Evolutionary conservation across 2,888 invertebrate species (phyloP), one percentile per base, ranked within the genome.

Genomic region (Nomada flava): DNA sequence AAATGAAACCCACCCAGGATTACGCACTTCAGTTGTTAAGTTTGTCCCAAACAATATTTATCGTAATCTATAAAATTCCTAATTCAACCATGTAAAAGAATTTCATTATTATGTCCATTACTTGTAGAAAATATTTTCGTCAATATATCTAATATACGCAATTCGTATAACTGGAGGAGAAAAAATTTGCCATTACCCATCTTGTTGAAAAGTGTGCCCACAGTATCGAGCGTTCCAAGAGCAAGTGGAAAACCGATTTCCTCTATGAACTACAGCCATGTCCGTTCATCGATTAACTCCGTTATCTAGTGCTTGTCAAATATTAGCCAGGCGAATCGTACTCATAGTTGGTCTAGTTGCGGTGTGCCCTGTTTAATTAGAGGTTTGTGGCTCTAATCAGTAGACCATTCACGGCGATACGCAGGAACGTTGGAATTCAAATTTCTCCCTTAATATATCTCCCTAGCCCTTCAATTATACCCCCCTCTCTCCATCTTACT

Each of bases 231-330:
- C 29, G 62, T 36, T 77, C 44, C 65, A 63, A 63, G 44, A n/a
- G 50, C 20, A 59, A 69, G 9, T 29, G n/a, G 50, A 67, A 50
- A 20, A 62, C 42, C 18, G 36, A 72, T 42, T 63, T 71, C 26
- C 68, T 69, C 57, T 5, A 59, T 53, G 44, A 77, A 77, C 59
- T 67, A 9, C 20, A 26, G 29, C 47, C 52, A 20, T 55, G 64
- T 65, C 42, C 63, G 59, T 63, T 70, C 65, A 59, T 73, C 75
- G 65, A 75, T 74, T 63, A 62, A 55, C 67, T 73, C 82, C 62
- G 59, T 67, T 67, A 76, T 79, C 73, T 78, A 82, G 76, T 79
- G 76, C 73, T 82, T 44, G 67, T 64, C 78, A 82, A 84, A 83
- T 59, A 79, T 70, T 65, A 60, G 26, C 29, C 36, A 53, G 47